These are phyloP conservation scores for Enteromius anoplus DNA, from an alignment of 2,797 vertebrate species.

Conservation along the genomic window DNA sequence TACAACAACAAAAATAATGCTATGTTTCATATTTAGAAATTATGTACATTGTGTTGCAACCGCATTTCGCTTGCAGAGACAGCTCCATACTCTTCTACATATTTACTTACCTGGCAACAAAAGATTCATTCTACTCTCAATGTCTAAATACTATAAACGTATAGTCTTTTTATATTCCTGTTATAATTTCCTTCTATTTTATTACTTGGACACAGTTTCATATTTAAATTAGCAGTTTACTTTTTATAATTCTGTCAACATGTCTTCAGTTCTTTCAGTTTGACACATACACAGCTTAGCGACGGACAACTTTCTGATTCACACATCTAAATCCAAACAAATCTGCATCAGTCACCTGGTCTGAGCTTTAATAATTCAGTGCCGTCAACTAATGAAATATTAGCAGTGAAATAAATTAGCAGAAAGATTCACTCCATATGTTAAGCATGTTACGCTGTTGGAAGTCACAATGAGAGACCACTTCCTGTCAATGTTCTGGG, in stretches of 20 bases:
- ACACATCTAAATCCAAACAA: slow-evolving; percentile 21
- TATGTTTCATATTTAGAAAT: no score
- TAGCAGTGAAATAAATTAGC: slow-evolving; percentile 37
- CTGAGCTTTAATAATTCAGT: slow-evolving; percentile 37
- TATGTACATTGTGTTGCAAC: no score
- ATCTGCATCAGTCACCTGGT: slow-evolving; percentile 20
- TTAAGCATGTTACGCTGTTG: slow-evolving; percentile 11
- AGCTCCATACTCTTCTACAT: not conserved
- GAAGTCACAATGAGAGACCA: slow-evolving; percentile 36
- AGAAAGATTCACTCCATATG: slow-evolving; percentile 23
- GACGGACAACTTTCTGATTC: slow-evolving; percentile 18
- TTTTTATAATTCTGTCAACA: slow-evolving; percentile 28
- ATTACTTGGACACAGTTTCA: not conserved
- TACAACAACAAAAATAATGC: no score
- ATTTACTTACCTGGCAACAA: not conserved
- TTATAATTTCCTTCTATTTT: not conserved
- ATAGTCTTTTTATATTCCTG: not conserved
- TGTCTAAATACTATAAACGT: not conserved
- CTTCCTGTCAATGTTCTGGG: slow-evolving; percentile 16
- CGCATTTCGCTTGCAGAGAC: no score
- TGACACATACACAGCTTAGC: slow-evolving; percentile 6
- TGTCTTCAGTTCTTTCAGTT: slow-evolving; percentile 18
- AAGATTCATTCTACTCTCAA: not conserved
- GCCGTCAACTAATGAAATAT: slow-evolving; percentile 26
- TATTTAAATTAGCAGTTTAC: slow-evolving; percentile 13